These are phyloP conservation scores for Rhyzopertha dominica DNA, from an alignment of 1,140 invertebrate genomes.

Conservation along the genomic window DNA sequence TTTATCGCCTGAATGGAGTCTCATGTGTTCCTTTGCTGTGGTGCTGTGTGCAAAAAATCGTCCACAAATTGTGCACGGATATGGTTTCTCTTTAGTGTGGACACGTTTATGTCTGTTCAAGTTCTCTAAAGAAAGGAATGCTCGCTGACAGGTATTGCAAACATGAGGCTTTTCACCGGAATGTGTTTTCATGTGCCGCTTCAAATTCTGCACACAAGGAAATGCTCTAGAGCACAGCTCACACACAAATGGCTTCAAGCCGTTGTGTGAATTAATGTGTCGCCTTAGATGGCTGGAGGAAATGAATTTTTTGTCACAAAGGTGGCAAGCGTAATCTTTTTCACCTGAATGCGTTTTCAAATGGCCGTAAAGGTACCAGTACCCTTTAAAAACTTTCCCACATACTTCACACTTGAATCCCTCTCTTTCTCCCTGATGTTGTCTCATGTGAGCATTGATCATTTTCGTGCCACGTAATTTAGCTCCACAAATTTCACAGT, in stretches of 20 bases:
- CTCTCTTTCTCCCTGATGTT: conserved; percentile 21
- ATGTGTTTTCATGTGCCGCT: conserved; percentile 53
- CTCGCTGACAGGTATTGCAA: conserved; percentile 30
- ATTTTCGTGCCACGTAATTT: conserved; percentile 27
- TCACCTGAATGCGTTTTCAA: conserved; percentile 59
- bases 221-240: conserved; percentile 13
- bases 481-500: conserved; percentile 31
- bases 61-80: conserved; percentile 50
- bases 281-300: conserved; percentile 29
- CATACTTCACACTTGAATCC: conserved; percentile 30
- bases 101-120: conserved; percentile 69
- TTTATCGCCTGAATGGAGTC: conserved; percentile 31
- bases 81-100: conserved; percentile 65
- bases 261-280: conserved; percentile 37
- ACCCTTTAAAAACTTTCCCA: conserved; percentile 30
- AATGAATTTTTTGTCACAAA: conserved; percentile 62
- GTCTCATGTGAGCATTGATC: conserved; percentile 28
- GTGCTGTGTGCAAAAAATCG: conserved; percentile 41
- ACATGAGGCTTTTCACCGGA: conserved; percentile 21
- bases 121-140: conserved; percentile 34
- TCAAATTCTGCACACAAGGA: conserved; percentile 9
- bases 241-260: conserved; percentile 22
- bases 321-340: conserved; percentile 71
- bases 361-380: conserved; percentile 29
- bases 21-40: conserved; percentile 31